Evolutionary conservation across 2,797 vertebrate genomes (phyloP).

Genomic region (Falco peregrinus): DNA sequence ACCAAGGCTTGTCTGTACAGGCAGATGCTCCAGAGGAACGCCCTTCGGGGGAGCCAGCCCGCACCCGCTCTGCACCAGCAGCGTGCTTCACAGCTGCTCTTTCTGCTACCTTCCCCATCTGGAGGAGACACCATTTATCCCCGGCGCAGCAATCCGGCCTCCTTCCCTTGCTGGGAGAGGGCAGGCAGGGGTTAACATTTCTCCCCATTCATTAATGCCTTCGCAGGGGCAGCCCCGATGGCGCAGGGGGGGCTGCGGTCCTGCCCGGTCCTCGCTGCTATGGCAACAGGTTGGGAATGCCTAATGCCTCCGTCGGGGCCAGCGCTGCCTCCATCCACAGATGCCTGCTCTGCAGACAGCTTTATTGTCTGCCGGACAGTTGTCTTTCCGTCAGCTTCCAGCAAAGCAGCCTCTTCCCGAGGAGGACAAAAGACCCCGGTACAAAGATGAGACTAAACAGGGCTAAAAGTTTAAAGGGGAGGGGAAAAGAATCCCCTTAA

Average conservation of each 20-base stretch:
- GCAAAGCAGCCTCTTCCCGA: conserved; percentile 6
- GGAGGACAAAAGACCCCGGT: conserved; percentile 13
- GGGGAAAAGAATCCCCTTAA: fast-evolving
- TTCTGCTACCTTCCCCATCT: fast-evolving
- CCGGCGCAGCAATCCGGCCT: background rate
- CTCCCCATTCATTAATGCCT: background rate
- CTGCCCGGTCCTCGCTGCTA: conserved; percentile 55
- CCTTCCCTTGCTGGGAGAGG: background rate
- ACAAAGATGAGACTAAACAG: conserved; percentile 33
- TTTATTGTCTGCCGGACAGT: conserved; percentile 54
- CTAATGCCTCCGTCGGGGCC: conserved; percentile 1
- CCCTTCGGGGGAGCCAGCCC: fast-evolving
- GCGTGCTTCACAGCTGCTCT: fast-evolving
- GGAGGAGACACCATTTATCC: fast-evolving
- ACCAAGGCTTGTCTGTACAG: background rate
- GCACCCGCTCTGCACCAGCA: background rate
- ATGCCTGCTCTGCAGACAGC: conserved; percentile 20
- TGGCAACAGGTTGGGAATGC: conserved; percentile 72
- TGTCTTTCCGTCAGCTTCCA: conserved; percentile 38
- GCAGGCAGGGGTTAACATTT: conserved; percentile 45
- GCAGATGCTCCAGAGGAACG: background rate
- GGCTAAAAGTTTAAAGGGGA: background rate
- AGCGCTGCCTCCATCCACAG: background rate
- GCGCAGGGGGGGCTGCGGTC: background rate
- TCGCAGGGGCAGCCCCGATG: background rate